Evolutionary conservation across 2,888 invertebrate genomes (phyloP), one percentile per base, ranked within the genome.

Genomic region (Andricus quercusramuli): DNA sequence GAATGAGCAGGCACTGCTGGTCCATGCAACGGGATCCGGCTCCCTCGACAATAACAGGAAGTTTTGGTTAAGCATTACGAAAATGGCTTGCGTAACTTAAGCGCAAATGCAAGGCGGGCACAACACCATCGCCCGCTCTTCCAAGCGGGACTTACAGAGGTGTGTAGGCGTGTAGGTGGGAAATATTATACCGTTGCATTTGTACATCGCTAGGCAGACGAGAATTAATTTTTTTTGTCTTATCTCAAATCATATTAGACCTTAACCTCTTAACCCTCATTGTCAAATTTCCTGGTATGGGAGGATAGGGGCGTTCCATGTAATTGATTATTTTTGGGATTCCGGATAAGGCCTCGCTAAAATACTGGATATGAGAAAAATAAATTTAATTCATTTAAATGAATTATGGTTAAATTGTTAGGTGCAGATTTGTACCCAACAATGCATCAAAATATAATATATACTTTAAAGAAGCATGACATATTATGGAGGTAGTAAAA

Each of bases 11-110:
- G 8, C 51, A 51, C 51, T 51, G 20, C n/a, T 56, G 56, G 56
- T n/a, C 56, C 56, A 56, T 17, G 56, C 56, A 56, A 56, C 56
- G 56, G 56, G n/a, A 56, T 56, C 56, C 56, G n/a, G 56, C 56
- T n/a, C 56, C 56, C n/a, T n/a, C 9, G 56, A 56, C 56, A 56
- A 56, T 56, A 68, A 68, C 44, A 68, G 15, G 44, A 68, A 68
- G 5, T 68, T 68, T 68, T 68, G 44, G 22, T 66, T 68, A 68
- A 15, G 25, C 47, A 67, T 47, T 68, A 68, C 25, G 68, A 68
- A 68, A 68, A 68, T 68, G 25, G 44, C 25, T 68, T 68, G 29
- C 47, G 47, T 68, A 68, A 68, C n/a, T 68, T 68, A 68, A 44
- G 41, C 6, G n/a, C 37, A 44, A 44, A 44, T 68, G 37, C 37